These are phyloP conservation scores for Centropus bengalensis DNA, from an alignment of 2,113 vertebrate species.

Conservation along the genomic window DNA sequence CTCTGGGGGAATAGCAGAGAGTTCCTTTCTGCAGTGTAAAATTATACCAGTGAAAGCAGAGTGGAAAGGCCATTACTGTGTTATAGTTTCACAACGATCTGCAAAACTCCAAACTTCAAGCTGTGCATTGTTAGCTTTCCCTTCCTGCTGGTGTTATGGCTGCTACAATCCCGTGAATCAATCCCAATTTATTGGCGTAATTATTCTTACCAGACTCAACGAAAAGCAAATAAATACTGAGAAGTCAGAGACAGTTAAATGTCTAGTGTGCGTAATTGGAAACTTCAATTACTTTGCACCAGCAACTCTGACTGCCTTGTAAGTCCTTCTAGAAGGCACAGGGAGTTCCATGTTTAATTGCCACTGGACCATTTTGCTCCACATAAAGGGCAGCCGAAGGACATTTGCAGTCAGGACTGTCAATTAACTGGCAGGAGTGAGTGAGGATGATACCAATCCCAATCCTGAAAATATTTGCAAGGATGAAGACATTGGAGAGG, in stretches of 20 bases:
- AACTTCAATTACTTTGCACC: slow-evolving; percentile 16
- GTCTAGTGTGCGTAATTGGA: neutral
- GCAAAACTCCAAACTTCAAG: neutral
- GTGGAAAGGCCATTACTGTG: neutral
- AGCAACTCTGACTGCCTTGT: neutral
- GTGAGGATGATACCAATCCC: neutral
- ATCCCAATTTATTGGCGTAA: neutral
- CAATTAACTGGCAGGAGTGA: neutral
- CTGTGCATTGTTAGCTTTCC: neutral
- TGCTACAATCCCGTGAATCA: neutral
- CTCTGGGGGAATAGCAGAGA: neutral
- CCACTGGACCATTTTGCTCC: neutral
- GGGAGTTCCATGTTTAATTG: neutral
- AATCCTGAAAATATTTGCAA: neutral
- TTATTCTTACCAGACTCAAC: slow-evolving; percentile 2
- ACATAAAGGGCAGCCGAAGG: neutral
- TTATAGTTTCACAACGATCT: slow-evolving; percentile 4
- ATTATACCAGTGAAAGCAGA: neutral
- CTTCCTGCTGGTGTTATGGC: neutral
- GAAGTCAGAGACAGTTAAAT: slow-evolving; percentile 33
- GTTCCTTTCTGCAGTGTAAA: neutral
- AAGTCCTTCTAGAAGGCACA: neutral
- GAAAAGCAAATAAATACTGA: slow-evolving; percentile 40
- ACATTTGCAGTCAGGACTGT: neutral
- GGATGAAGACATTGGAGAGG: neutral